These are phyloP conservation scores for Arctopsyche grandis DNA, from an alignment of 1,140 invertebrate genomes.

Conservation along the genomic window DNA sequence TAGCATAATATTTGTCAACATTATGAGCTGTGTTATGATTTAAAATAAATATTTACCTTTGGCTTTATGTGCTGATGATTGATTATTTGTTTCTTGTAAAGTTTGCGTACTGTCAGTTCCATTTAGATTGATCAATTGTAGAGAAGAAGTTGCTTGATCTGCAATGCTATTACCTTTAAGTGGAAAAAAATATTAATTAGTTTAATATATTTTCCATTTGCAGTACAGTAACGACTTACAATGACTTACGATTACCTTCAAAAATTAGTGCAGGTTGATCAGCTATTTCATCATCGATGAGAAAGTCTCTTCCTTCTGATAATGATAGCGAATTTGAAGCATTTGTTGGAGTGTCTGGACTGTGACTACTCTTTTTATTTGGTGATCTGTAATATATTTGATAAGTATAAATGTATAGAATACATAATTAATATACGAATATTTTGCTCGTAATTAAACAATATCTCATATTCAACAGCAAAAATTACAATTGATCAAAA, in stretches of 20 bases:
- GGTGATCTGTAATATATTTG: slow-evolving; percentile 42
- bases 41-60: slow-evolving; percentile 44
- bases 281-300: slow-evolving; percentile 90
- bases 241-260: too few species aligned
- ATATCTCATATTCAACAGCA: too few species aligned
- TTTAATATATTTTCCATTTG: slow-evolving; percentile 2
- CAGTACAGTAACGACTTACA: too few species aligned
- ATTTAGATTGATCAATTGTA: slow-evolving; percentile 51
- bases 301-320: slow-evolving; percentile 77
- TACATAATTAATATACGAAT: background rate
- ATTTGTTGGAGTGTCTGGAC: slow-evolving; percentile 80
- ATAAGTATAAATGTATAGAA: background rate
- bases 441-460: too few species aligned
- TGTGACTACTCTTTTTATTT: slow-evolving; percentile 61
- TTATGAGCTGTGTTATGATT: slow-evolving; percentile 3
- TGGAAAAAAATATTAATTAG: background rate
- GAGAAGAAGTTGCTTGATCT: slow-evolving; percentile 51
- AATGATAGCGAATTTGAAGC: slow-evolving; percentile 79
- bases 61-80: slow-evolving; percentile 39
- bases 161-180: slow-evolving; percentile 50
- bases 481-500: too few species aligned
- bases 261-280: slow-evolving; percentile 88
- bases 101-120: slow-evolving; percentile 49
- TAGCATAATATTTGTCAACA: background rate
- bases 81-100: slow-evolving; percentile 43